A percentile compares a stretch with the other conserved stretches of the same genome.
phyloP scores from a whole-genome alignment of 2,113 vertebrate genomes.

The Porphyrio hochstetteri region DNA sequence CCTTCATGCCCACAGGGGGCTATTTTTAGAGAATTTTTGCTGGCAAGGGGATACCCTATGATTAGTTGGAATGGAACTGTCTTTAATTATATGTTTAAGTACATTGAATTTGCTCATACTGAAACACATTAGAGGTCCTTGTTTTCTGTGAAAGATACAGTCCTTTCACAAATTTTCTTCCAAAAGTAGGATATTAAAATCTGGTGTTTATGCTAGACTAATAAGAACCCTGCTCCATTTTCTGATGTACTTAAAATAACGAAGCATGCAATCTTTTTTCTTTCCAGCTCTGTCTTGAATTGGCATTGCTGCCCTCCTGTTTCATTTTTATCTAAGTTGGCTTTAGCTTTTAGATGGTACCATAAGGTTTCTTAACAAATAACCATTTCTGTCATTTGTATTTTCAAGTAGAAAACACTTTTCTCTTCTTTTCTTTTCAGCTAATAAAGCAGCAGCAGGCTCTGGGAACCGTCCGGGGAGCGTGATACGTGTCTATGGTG shows the following conservation, averaged over 20 bases:
- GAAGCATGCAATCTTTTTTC: constrained; percentile 79
- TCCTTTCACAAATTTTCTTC: constrained; percentile 17
- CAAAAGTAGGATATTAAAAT: constrained; percentile 52
- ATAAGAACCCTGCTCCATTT: constrained; percentile 82
- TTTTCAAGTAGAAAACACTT: constrained; percentile 57
- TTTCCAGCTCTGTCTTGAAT: constrained; percentile 81
- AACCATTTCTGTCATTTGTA: neutral
- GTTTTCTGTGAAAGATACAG: neutral
- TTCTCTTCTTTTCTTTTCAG: constrained; percentile 67
- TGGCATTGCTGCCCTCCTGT: constrained; percentile 76
- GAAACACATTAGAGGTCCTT: constrained; percentile 7
- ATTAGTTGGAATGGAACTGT: constrained; percentile 24
- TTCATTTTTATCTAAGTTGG: constrained; percentile 75
- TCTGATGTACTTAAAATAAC: constrained; percentile 76
- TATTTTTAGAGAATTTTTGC: neutral
- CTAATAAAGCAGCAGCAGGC: constrained; percentile 83
- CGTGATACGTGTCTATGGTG: constrained; percentile 90
- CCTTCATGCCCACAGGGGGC: constrained; percentile 1
- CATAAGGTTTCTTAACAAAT: constrained; percentile 73
- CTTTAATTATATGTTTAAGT: constrained; percentile 5
- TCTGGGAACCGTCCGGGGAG: constrained; percentile 84
- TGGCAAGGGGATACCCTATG: constrained; percentile 18
- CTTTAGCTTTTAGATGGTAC: constrained; percentile 81
- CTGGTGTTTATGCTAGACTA: constrained; percentile 77
- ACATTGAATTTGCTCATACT: neutral